Base-by-base conservation (phyloP, 2,113 vertebrate species). In the Leuciscus idus region DNA sequence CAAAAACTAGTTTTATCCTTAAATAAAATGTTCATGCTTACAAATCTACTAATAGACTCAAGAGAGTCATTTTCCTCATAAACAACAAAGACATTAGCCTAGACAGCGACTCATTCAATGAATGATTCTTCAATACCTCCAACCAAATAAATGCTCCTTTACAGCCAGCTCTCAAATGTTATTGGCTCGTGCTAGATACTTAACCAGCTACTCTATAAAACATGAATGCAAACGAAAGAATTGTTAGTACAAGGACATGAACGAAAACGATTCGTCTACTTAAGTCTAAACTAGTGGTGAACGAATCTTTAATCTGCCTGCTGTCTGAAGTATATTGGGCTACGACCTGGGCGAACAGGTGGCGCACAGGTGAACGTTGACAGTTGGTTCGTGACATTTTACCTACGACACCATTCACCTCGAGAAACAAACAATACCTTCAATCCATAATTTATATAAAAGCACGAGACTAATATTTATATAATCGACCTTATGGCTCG, bases 271-370 rank as follows among this genome's bases (percentile, higher is more conserved):
- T 61, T 61, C 3, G 19, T 19, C 39, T 23, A 15, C 26, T 4
- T 13, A 64, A 70, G 66, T 23, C 19, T 73, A 12, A 43, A 73
- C 36, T 46, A 46, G 19, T 6, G 9, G 4, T n/a, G 36, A 43
- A n/a, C 36, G 21, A 23, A 13, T 26, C 4, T 13, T 15, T 28
- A 12, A 15, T 74, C n/a, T 48, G 23, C 6, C 12, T 17, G 39
- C 1, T n/a, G 70, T 46, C 10, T 43, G 15, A 13, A 73, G 11
- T 23, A 21, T 21, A 73, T 17, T 30, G 39, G 26, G 3, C 61
- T 13, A 17, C 17, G 33, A 66, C 55, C 23, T 55, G 26, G 26
- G 9, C 39, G n/a, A 84, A 50, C 75, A 89, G 85, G 82, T 87
- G 82, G 30, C 15, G 30, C 15, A 48, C 85, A 88, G 55, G 76